phyloP scores from a whole-genome alignment of 2,888 invertebrate genomes.

The Osmoderma eremita region DNA sequence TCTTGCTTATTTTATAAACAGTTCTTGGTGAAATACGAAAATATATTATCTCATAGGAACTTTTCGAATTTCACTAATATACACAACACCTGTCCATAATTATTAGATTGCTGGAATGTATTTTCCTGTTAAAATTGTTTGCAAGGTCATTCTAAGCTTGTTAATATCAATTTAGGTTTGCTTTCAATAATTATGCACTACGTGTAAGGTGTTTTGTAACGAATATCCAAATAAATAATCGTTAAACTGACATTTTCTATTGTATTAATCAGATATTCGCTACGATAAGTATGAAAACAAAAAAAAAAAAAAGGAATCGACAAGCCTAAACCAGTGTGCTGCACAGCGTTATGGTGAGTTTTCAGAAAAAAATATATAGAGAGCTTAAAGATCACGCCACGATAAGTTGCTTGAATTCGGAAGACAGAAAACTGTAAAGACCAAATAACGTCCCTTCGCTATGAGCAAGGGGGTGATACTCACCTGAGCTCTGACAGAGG shows the following conservation, averaged over 20 bases:
- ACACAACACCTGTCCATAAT: too few relatives aligned
- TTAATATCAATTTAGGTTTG: neutral
- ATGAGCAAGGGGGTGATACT: slow-evolving; percentile 52
- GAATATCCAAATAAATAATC: neutral
- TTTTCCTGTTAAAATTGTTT: too few relatives aligned
- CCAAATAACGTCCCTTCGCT: neutral
- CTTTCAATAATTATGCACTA: neutral
- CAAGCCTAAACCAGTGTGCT: slow-evolving; percentile 35
- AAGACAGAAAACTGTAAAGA: slow-evolving; percentile 28
- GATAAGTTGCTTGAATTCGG: slow-evolving; percentile 7
- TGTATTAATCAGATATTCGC: neutral
- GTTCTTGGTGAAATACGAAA: too few relatives aligned
- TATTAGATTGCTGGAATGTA: too few relatives aligned
- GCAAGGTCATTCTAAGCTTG: too few relatives aligned
- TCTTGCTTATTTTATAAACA: too few relatives aligned
- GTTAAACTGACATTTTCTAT: too few relatives aligned
- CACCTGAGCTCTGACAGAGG: slow-evolving; percentile 94
- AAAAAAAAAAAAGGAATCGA: slow-evolving; percentile 16
- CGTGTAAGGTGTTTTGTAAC: neutral
- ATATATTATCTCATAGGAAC: too few relatives aligned
- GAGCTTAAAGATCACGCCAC: slow-evolving; percentile 4
- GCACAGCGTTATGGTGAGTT: slow-evolving; percentile 37
- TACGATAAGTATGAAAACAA: neutral
- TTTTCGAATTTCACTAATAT: too few relatives aligned
- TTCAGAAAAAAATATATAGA: slow-evolving; percentile 27